phyloP scores from a whole-genome alignment of 2,113 vertebrate species.

The Plectropomus leopardus region DNA sequence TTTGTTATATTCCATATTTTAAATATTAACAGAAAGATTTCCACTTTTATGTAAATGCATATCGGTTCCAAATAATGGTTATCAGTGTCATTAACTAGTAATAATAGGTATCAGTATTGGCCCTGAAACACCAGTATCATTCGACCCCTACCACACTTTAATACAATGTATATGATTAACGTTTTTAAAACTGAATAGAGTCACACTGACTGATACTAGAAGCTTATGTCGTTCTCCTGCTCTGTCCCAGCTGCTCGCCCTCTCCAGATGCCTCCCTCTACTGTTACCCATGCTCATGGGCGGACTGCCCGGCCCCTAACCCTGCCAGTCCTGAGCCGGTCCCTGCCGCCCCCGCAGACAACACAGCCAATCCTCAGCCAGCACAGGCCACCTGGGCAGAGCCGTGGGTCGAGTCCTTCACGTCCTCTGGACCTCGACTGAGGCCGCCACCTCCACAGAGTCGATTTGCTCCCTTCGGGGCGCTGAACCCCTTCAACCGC shows the following conservation, averaged over 20 bases:
- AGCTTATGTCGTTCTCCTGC: not conserved
- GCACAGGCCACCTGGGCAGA: constrained; percentile 89
- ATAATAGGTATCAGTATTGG: too few relatives aligned
- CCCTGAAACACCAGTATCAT: too few relatives aligned
- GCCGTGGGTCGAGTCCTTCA: constrained; percentile 87
- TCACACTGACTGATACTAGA: not conserved
- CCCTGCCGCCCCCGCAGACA: constrained; percentile 57
- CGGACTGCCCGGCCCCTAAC: constrained; percentile 91
- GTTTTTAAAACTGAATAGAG: not conserved
- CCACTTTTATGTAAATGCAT: too few relatives aligned
- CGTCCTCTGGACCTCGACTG: constrained; percentile 86
- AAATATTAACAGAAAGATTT: too few relatives aligned
- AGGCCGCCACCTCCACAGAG: constrained; percentile 89
- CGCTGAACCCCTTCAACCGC: constrained; percentile 92
- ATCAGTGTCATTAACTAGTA: too few relatives aligned
- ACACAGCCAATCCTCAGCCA: constrained; percentile 81
- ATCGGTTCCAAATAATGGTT: too few relatives aligned
- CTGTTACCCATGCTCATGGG: constrained; percentile 97
- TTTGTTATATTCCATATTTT: too few relatives aligned
- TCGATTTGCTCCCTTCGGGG: constrained; percentile 94
- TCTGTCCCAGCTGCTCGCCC: constrained; percentile 84
- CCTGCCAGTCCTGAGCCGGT: constrained; percentile 75
- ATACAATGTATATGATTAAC: not conserved
- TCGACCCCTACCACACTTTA: too few relatives aligned
- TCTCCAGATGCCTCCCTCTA: constrained; percentile 93